Base-by-base conservation (phyloP, 37 sponge, comb jelly and placozoan species). In the Haliclona indistincta region DNA sequence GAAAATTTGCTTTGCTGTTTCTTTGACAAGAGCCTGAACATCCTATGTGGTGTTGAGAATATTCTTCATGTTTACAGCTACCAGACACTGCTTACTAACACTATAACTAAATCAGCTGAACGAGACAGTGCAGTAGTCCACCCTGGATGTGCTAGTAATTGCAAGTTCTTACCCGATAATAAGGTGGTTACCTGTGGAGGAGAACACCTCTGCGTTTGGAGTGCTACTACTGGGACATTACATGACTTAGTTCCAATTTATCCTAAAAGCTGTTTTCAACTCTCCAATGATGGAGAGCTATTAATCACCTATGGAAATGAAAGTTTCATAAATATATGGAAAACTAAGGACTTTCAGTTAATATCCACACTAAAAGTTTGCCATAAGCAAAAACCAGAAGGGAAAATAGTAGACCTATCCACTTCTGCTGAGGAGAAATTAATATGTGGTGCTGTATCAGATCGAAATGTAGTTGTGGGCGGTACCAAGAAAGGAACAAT, bases 401-500 rank as follows among this genome's bases (percentile, higher is more conserved):
- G 19, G 28, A 3, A 28, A 3, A 8, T 35, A 6, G 45, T 2
- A 39, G 62, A 68, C 68, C 80, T 68, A 60, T 45, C 67, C 58
- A 13, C 4, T 4, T 68, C 80, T 6, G 67, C 80, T 41, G 56
- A 54, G 3, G 7, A 38, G 20, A 70, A 79, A 25, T 68, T 79
- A 28, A 68, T 69, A 30, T 60, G 54, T 61, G 67, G 80, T 79
- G 80, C 80, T 38, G 80, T 79, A 10, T 79, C 80, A 4, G 44
- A 13, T 0, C 42, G 37, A 1, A 62, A 61, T 19, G 38, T 38
- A 32, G 80, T 79, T 42, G 70, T 79, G 7, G 80, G 80, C 1
- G 80, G 80, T 1, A 79, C 80, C 0, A 70, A 70, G 4, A 29
- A 79, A 44, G 80, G 80, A 2, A 3, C 3, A 7, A 17, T 79